phyloP scores from a whole-genome alignment of 2,113 vertebrate species.

The Laticauda laticaudata region DNA sequence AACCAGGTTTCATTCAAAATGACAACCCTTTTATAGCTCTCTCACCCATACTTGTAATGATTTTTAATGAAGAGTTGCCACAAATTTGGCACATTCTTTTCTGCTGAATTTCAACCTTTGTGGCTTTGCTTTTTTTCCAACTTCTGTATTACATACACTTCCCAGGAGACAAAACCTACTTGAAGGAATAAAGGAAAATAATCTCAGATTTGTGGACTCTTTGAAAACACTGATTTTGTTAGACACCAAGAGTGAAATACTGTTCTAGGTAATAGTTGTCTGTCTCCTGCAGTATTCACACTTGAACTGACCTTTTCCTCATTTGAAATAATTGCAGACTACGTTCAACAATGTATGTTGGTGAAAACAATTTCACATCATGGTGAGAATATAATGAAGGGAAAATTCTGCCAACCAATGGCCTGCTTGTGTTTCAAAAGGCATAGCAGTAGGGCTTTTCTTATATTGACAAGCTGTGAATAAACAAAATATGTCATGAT shows the following conservation, averaged over 20 bases:
- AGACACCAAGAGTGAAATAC: not conserved
- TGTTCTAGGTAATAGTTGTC: not conserved
- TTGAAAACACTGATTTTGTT: not conserved
- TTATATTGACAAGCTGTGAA: not conserved
- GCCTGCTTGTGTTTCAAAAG: not conserved
- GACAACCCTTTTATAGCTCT: not conserved
- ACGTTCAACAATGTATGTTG: constrained; percentile 7
- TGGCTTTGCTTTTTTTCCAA: constrained; percentile 7
- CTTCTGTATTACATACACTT: constrained; percentile 12
- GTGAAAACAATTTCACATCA: constrained; percentile 14
- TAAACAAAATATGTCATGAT: not conserved
- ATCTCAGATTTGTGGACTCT: not conserved
- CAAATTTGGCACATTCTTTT: not conserved
- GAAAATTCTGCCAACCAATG: not conserved
- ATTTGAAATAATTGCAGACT: constrained; percentile 19
- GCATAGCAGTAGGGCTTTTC: not conserved
- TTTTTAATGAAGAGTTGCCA: constrained; percentile 14
- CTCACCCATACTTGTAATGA: not conserved
- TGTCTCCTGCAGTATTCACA: not conserved
- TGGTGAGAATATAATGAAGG: constrained; percentile 18
- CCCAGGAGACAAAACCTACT: constrained; percentile 19
- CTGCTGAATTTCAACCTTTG: not conserved
- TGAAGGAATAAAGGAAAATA: constrained; percentile 25
- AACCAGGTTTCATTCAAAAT: constrained; percentile 5
- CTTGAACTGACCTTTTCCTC: constrained; percentile 39